Conservation (phyloP, 2,113 vertebrate genomes). For the Conger conger region DNA sequence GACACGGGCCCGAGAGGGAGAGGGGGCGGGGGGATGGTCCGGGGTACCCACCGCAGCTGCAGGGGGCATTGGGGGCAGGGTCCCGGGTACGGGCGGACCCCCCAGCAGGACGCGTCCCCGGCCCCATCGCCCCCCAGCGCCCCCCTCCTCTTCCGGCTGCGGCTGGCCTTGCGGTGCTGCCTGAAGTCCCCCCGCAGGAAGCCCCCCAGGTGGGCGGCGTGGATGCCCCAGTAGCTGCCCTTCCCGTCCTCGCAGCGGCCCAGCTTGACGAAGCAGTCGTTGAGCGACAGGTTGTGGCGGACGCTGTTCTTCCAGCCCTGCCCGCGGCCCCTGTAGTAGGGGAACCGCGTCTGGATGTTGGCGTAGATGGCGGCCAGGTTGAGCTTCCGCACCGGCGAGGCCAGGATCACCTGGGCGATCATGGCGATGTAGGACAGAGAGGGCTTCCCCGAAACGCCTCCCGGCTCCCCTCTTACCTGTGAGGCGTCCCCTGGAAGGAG, state of each 20-base stretch:
- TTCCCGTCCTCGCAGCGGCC: slow-evolving; percentile 61
- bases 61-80: slow-evolving; percentile 9
- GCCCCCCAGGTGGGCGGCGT: slow-evolving; percentile 51
- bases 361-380: slow-evolving; percentile 69
- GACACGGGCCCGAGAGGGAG: not conserved
- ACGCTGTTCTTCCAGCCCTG: slow-evolving; percentile 59
- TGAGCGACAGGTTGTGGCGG: slow-evolving; percentile 47
- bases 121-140: not conserved
- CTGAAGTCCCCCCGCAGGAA: slow-evolving; percentile 60
- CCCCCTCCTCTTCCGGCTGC: slow-evolving; percentile 41
- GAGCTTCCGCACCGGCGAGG: slow-evolving; percentile 57
- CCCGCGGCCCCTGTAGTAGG: slow-evolving; percentile 53
- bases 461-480: not conserved
- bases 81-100: slow-evolving; percentile 1
- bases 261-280: slow-evolving; percentile 63
- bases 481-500: not conserved
- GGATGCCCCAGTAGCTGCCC: slow-evolving; percentile 62
- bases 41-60: slow-evolving; percentile 19
- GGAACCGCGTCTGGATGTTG: slow-evolving; percentile 62
- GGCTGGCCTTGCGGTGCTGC: slow-evolving; percentile 50
- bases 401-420: slow-evolving; percentile 67
- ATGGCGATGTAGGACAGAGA: slow-evolving; percentile 62
- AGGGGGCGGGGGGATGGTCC: not conserved
- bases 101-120: not conserved
- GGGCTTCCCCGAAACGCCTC: slow-evolving; percentile 51